These are phyloP conservation scores for Aphaenogaster ashmeadi DNA, from an alignment of 1,140 invertebrate genomes.

Conservation along the genomic window DNA sequence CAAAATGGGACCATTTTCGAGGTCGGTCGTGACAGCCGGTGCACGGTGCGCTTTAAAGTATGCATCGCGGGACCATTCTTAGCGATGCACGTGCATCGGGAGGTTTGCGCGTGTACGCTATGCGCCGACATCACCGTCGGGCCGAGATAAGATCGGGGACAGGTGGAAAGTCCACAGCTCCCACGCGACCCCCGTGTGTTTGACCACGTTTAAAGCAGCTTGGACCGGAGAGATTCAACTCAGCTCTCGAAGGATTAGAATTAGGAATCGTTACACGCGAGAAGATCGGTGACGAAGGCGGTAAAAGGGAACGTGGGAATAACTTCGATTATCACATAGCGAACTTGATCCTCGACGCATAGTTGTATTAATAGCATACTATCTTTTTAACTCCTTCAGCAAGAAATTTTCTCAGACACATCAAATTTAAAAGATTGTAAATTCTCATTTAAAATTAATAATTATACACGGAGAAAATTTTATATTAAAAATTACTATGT, in stretches of 20 bases:
- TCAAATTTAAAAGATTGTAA: neutral
- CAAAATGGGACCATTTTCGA: conserved; percentile 38
- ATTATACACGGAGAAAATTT: too few relatives aligned
- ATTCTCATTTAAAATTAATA: neutral
- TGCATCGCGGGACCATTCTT: conserved; percentile 63
- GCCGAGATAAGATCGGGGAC: conserved; percentile 77
- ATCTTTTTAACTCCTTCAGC: neutral
- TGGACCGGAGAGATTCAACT: conserved; percentile 35
- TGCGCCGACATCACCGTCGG: conserved; percentile 57
- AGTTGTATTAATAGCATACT: neutral
- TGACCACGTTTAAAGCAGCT: conserved; percentile 58
- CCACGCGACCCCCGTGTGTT: conserved; percentile 66
- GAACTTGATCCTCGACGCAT: neutral
- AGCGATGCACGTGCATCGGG: conserved; percentile 71
- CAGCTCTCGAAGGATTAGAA: conserved; percentile 63
- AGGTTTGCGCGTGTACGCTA: conserved; percentile 49
- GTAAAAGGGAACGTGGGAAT: conserved; percentile 70
- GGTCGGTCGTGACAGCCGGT: conserved; percentile 18
- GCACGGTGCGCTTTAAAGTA: conserved; percentile 33
- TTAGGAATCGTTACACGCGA: conserved; percentile 45
- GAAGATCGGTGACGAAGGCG: conserved; percentile 13
- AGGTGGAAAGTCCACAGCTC: conserved; percentile 76
- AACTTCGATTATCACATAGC: neutral
- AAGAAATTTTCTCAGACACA: neutral
- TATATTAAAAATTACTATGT: too few relatives aligned